Percentiles rank a stretch among this genome's conserved stretches.
phyloP scores from a whole-genome alignment of 2,113 vertebrate species.

The Phalacrocorax pelagicus region DNA sequence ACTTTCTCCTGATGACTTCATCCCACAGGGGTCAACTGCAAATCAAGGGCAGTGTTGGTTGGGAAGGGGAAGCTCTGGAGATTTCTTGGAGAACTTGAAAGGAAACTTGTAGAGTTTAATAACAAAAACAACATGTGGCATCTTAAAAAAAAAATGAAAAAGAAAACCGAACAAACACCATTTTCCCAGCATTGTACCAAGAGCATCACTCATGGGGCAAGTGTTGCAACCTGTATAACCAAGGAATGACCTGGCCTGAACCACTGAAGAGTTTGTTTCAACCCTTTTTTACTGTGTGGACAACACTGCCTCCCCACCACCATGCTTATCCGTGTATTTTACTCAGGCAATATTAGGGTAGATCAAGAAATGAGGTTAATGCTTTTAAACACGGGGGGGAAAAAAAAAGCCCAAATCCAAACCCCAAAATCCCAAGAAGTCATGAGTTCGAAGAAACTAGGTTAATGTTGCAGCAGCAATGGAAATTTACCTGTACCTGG shows the following conservation, averaged over 20 bases:
- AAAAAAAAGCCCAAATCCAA: background rate
- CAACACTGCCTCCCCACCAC: accelerated
- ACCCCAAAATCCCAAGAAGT: background rate
- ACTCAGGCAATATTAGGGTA: background rate
- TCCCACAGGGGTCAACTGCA: background rate
- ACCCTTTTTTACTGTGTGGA: background rate
- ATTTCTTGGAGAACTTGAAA: background rate
- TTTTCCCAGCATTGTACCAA: background rate
- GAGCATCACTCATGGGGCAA: background rate
- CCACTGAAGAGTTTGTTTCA: background rate
- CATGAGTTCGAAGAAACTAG: background rate
- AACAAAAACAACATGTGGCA: background rate
- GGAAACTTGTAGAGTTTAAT: background rate
- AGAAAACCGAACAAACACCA: too few relatives aligned
- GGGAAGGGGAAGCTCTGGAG: background rate
- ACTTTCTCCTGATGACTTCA: constrained; percentile 55
- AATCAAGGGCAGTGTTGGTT: background rate
- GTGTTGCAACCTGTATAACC: background rate
- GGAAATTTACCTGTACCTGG: background rate
- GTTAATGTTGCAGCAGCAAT: background rate
- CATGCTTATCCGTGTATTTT: background rate
- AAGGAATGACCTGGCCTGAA: background rate
- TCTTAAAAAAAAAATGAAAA: background rate
- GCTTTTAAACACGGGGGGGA: background rate
- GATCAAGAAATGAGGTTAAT: background rate